Conservation (phyloP, 2,113 vertebrate genomes). For the Orycteropus afer region DNA sequence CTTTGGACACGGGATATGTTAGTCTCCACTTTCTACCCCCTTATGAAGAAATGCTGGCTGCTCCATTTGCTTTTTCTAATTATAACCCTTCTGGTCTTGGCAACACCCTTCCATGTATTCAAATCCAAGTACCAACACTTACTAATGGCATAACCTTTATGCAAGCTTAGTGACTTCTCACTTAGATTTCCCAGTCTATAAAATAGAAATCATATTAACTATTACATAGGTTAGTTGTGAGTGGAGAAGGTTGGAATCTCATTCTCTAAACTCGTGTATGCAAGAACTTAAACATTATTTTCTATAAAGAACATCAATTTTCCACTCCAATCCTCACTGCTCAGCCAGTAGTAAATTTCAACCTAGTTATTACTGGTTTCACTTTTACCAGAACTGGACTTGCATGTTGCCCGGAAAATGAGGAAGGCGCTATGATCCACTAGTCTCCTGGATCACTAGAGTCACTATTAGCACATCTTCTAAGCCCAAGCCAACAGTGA, state of each 20-base stretch:
- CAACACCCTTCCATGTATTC: neutral
- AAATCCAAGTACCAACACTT: neutral
- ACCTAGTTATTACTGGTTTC: neutral
- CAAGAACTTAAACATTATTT: neutral
- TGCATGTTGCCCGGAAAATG: neutral
- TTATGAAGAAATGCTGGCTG: neutral
- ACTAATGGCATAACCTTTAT: neutral
- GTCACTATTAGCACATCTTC: neutral
- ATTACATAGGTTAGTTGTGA: neutral
- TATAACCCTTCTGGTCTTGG: neutral
- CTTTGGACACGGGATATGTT: neutral
- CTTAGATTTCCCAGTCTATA: neutral
- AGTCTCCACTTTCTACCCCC: neutral
- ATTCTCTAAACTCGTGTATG: neutral
- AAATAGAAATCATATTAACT: neutral
- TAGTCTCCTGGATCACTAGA: neutral
- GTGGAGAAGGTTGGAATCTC: neutral
- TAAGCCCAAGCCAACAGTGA: neutral
- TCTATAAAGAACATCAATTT: neutral
- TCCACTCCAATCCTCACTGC: neutral
- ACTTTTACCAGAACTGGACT: neutral
- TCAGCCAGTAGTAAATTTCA: neutral
- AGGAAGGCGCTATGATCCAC: neutral
- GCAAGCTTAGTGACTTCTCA: neutral
- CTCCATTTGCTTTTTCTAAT: neutral